Conservation (phyloP, 2,888 invertebrate genomes). For the Drosophila macrospina region DNA sequence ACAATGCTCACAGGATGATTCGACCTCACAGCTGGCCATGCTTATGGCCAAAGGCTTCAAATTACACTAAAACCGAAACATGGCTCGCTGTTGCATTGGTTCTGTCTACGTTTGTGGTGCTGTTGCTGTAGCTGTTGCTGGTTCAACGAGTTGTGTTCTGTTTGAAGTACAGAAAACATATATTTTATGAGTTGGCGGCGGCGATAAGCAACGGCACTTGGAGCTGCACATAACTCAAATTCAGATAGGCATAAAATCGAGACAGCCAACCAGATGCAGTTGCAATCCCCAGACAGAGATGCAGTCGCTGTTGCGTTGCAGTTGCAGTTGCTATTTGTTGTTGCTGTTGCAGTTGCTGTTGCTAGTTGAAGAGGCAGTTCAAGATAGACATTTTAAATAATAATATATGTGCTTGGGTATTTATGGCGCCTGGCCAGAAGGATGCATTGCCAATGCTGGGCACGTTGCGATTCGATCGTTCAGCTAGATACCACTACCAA, state of each 20-base stretch:
- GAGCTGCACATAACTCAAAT: constrained; percentile 52
- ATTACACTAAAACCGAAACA: constrained; percentile 57
- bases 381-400: no score
- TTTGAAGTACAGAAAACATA: constrained; percentile 41
- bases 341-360: neutral
- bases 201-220: constrained; percentile 65
- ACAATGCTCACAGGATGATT: constrained; percentile 21
- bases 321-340: neutral
- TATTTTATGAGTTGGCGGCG: constrained; percentile 47
- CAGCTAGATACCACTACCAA: constrained; percentile 60
- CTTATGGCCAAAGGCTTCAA: constrained; percentile 67
- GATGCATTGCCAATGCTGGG: constrained; percentile 58
- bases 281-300: constrained; percentile 11
- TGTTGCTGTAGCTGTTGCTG: neutral
- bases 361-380: constrained; percentile 12
- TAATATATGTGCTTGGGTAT: constrained; percentile 32
- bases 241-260: constrained; percentile 7
- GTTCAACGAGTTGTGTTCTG: neutral
- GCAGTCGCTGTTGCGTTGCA: no score
- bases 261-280: constrained; percentile 7
- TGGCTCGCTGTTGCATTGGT: constrained; percentile 22
- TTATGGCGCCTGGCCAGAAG: constrained; percentile 67
- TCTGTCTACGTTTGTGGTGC: no score
- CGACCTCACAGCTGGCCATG: constrained; percentile 22
- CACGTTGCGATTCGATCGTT: constrained; percentile 70